These are phyloP conservation scores for Diploptera punctata DNA, from an alignment of 2,888 invertebrate genomes.

Conservation along the genomic window DNA sequence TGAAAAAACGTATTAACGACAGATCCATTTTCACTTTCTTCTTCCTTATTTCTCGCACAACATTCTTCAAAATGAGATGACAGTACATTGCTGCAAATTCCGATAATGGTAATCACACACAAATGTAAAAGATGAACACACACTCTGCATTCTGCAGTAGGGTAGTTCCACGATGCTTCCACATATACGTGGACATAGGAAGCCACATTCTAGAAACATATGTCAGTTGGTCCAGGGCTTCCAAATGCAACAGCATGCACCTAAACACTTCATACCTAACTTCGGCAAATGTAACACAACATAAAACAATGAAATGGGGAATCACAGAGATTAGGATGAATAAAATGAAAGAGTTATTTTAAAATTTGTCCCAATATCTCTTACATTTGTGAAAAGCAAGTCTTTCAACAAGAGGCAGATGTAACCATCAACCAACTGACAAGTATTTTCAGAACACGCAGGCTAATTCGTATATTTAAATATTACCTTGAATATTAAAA, in stretches of 20 bases:
- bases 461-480: not conserved
- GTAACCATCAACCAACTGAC: not conserved
- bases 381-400: too few relatives aligned
- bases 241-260: too few relatives aligned
- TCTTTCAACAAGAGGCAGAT: not conserved
- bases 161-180: conserved; percentile 5
- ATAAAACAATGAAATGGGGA: too few relatives aligned
- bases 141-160: not conserved
- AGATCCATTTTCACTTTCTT: not conserved
- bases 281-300: too few relatives aligned
- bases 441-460: not conserved
- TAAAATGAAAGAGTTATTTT: too few relatives aligned
- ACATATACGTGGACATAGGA: conserved; percentile 1
- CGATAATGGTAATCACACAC: conserved; percentile 11
- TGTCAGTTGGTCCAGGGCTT: not conserved
- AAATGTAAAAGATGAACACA: conserved; percentile 9
- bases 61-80: not conserved
- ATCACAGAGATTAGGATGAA: too few relatives aligned
- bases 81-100: not conserved
- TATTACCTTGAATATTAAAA: not conserved
- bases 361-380: too few relatives aligned
- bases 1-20: conserved; percentile 14
- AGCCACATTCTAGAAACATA: conserved; percentile 17
- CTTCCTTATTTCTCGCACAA: not conserved
- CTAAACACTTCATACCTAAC: too few relatives aligned